These are phyloP conservation scores for Poeciliopsis retropinna DNA, from an alignment of 2,113 vertebrate species.

Conservation along the genomic window DNA sequence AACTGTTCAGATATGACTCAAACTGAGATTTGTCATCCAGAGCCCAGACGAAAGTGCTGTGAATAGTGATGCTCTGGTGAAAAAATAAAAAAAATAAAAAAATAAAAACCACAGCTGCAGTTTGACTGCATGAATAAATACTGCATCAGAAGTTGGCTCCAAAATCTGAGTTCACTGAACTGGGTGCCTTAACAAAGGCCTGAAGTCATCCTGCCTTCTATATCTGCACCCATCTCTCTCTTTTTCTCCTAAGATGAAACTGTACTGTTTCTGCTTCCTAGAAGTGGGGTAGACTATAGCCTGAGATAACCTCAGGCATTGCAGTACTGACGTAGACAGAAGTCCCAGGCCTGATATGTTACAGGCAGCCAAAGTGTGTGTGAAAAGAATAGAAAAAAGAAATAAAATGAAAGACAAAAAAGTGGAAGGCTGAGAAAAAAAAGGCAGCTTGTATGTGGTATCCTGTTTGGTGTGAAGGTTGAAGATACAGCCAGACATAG, in stretches of 20 bases:
- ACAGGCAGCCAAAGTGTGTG: conserved; percentile 25
- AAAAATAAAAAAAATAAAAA: neutral
- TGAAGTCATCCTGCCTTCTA: conserved; percentile 8
- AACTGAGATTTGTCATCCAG: conserved; percentile 10
- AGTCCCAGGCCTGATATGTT: conserved; percentile 37
- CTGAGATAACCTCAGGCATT: conserved; percentile 74
- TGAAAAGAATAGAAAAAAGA: conserved; percentile 1
- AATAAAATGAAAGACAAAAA: neutral
- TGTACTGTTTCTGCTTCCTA: conserved; percentile 77
- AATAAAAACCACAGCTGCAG: conserved; percentile 1
- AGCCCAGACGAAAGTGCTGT: neutral
- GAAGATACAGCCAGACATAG: conserved; percentile 21
- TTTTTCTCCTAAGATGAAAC: conserved; percentile 78
- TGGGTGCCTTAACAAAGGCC: neutral
- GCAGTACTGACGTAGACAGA: conserved; percentile 65
- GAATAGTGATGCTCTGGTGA: conserved; percentile 2
- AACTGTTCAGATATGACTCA: conserved; percentile 11
- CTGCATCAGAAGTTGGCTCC: conserved; percentile 3
- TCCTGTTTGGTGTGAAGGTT: conserved; percentile 71
- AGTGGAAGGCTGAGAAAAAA: conserved; percentile 9
- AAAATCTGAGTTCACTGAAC: neutral
- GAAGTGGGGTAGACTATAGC: conserved; percentile 83
- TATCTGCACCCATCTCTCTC: conserved; percentile 57
- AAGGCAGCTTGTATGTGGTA: conserved; percentile 53
- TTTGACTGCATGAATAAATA: neutral